Evolutionary conservation across 2,113 vertebrate species (phyloP).

Genomic region (Apteryx mantelli): DNA sequence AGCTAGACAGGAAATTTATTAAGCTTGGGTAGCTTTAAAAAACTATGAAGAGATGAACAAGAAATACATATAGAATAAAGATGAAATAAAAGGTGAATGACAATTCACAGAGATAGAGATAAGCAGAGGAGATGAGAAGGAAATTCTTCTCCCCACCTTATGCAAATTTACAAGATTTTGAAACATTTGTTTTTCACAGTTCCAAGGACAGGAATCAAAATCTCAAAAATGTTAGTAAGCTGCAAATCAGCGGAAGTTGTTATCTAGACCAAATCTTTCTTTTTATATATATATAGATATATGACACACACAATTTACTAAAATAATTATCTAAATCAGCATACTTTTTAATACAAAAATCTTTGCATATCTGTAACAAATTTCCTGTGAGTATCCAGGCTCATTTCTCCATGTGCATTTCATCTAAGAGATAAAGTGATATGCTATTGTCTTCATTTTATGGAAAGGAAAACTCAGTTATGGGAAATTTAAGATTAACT

Average conservation of each 20-base stretch:
- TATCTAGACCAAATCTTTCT: background rate
- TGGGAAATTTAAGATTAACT: background rate
- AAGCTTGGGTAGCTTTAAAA: background rate
- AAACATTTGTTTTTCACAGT: background rate
- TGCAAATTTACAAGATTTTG: slow-evolving; percentile 23
- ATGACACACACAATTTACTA: background rate
- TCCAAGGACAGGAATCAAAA: background rate
- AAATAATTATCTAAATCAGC: background rate
- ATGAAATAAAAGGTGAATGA: background rate
- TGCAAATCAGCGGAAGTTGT: background rate
- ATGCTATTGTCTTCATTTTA: background rate
- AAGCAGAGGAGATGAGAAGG: background rate
- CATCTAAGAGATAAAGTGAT: background rate
- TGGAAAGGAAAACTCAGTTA: background rate
- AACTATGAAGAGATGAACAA: slow-evolving; percentile 22
- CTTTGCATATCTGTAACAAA: background rate
- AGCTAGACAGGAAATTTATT: background rate
- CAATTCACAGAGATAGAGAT: slow-evolving; percentile 19
- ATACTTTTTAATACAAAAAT: background rate
- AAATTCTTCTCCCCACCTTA: background rate
- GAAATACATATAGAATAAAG: background rate
- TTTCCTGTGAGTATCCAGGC: background rate
- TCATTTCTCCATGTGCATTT: background rate
- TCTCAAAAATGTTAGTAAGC: background rate
- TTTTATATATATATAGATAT: background rate